Evolutionary conservation across 1,140 invertebrate species (phyloP).

Genomic region (Camponotus floridanus): DNA sequence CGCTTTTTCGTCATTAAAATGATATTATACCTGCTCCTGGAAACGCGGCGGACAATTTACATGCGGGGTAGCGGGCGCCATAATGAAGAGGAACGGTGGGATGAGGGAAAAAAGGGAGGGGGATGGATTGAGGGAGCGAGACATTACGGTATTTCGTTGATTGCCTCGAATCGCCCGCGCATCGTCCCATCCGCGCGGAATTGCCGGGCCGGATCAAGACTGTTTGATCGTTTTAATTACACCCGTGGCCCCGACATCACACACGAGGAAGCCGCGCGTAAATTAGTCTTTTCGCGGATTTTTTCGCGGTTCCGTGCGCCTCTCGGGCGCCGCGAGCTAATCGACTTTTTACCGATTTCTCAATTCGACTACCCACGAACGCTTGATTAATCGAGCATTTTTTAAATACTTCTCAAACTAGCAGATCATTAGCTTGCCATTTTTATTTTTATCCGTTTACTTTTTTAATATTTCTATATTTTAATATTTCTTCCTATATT

Average conservation of each 20-base stretch:
- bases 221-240: conserved; percentile 70
- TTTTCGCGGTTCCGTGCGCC: not conserved
- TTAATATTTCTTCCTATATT: not conserved
- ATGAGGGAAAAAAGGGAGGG: too few relatives aligned
- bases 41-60: conserved; percentile 79
- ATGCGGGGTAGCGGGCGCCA: conserved; percentile 67
- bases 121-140: conserved; percentile 40
- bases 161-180: conserved; percentile 76
- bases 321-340: conserved; percentile 7
- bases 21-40: conserved; percentile 81
- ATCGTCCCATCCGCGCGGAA: conserved; percentile 64
- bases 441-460: not conserved
- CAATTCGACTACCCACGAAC: conserved; percentile 14
- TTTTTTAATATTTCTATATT: not conserved
- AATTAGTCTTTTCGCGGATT: conserved; percentile 37
- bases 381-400: conserved; percentile 32
- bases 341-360: conserved; percentile 43
- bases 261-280: conserved; percentile 36
- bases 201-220: conserved; percentile 49
- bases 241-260: conserved; percentile 18
- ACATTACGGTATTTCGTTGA: conserved; percentile 82
- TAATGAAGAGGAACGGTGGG: conserved; percentile 64
- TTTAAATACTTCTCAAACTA: not conserved
- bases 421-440: not conserved
- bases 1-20: conserved; percentile 82